Evolutionary conservation across 2,113 vertebrate genomes (phyloP).

Genomic region (Gila orcuttii): DNA sequence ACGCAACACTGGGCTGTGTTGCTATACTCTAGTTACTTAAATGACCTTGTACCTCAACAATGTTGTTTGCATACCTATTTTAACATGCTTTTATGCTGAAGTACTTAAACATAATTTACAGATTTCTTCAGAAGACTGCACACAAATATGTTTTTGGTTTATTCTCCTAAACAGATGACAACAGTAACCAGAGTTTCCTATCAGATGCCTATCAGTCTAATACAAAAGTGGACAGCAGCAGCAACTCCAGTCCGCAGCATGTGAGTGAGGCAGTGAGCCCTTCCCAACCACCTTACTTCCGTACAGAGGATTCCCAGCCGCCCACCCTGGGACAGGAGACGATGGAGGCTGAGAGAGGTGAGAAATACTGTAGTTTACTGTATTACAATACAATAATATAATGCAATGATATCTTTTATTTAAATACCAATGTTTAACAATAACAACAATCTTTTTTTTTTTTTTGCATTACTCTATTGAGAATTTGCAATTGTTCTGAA

Average conservation of each 20-base stretch:
- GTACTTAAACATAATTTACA: not conserved
- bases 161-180: conserved; percentile 86
- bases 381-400: too few relatives aligned
- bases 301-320: conserved; percentile 91
- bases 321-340: conserved; percentile 94
- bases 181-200: conserved; percentile 97
- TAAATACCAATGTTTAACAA: too few relatives aligned
- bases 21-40: not conserved
- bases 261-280: conserved; percentile 89
- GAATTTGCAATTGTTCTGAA: too few relatives aligned
- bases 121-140: not conserved
- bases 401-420: too few relatives aligned
- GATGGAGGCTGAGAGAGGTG: conserved; percentile 81
- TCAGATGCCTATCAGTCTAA: conserved; percentile 88
- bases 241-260: conserved; percentile 91
- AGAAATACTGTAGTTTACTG: not conserved
- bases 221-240: conserved; percentile 89
- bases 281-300: conserved; percentile 84
- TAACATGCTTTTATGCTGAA: not conserved
- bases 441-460: too few relatives aligned
- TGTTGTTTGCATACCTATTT: not conserved
- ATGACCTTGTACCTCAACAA: not conserved
- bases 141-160: not conserved
- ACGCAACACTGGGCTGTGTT: not conserved
- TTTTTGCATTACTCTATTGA: too few relatives aligned